Evolutionary conservation across 2,113 vertebrate species (phyloP).

Genomic region (Hymenochirus boettgeri): DNA sequence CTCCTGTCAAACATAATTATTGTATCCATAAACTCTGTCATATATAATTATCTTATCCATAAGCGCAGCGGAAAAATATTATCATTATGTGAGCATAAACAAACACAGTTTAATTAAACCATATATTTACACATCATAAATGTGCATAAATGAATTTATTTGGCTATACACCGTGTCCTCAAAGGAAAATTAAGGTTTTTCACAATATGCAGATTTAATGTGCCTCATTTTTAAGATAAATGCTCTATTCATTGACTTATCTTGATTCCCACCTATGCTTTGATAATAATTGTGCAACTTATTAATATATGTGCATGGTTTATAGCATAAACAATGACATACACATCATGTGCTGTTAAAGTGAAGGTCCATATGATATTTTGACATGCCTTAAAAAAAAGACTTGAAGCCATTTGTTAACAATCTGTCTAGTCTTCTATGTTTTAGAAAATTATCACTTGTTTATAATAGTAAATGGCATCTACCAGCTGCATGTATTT

Average conservation of each 20-base stretch:
- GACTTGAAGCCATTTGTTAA: no score
- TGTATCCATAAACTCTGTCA: conserved; percentile 38
- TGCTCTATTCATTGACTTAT: background rate
- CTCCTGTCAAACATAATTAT: conserved; percentile 37
- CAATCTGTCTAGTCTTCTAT: no score
- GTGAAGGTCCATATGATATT: no score
- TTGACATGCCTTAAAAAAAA: no score
- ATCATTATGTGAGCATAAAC: conserved; percentile 31
- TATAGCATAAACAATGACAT: background rate
- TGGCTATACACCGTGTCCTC: conserved; percentile 18
- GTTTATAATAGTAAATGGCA: no score
- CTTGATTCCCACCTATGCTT: conserved; percentile 1
- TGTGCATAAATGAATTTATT: conserved; percentile 31
- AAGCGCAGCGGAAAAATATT: conserved; percentile 34
- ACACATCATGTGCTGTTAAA: conserved; percentile 48
- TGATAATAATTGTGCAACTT: conserved; percentile 25
- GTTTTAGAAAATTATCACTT: no score
- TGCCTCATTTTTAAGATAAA: conserved; percentile 10
- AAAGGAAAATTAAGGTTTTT: conserved; percentile 5
- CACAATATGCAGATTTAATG: background rate
- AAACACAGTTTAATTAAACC: conserved; percentile 40
- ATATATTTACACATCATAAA: conserved; percentile 32
- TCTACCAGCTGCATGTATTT: no score
- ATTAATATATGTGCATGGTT: conserved; percentile 37
- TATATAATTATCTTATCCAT: conserved; percentile 41